Conservation (phyloP, 2,888 invertebrate species). For the Oxyteleia sp. region DNA sequence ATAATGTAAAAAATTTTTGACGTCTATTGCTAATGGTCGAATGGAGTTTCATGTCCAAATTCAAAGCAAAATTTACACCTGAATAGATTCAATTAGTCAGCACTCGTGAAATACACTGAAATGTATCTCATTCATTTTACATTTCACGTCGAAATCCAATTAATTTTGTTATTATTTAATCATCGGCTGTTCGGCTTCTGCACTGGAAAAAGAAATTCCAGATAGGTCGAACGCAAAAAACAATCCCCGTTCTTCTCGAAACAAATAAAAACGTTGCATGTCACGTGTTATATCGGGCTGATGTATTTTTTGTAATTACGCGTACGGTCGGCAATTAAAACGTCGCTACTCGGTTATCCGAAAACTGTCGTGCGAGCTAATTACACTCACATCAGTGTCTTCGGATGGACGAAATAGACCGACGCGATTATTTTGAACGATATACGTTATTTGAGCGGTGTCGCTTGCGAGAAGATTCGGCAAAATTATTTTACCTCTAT, state of each 20-base stretch:
- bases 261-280: conserved; percentile 39
- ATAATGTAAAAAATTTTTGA: conserved; percentile 11
- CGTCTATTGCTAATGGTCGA: conserved; percentile 1
- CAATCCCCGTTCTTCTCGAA: conserved; percentile 21
- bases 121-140: conserved; percentile 32
- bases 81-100: conserved; percentile 28
- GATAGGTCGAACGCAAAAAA: conserved; percentile 23
- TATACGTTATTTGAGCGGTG: conserved; percentile 10
- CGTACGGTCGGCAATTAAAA: conserved; percentile 47
- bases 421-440: conserved; percentile 44
- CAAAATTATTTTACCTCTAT: conserved; percentile 11
- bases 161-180: conserved; percentile 59
- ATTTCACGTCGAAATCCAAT: conserved; percentile 40
- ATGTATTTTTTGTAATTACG: conserved; percentile 51
- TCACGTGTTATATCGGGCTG: conserved; percentile 36
- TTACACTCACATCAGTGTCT: conserved; percentile 59
- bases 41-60: conserved; percentile 3
- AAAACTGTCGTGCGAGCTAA: conserved; percentile 57
- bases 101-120: neutral
- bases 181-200: conserved; percentile 13
- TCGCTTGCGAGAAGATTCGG: neutral
- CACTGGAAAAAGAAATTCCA: conserved; percentile 23
- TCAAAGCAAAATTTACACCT: conserved; percentile 20
- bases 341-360: conserved; percentile 43
- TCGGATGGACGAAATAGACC: conserved; percentile 19